These are phyloP conservation scores for Sceloporus tristichus DNA, from an alignment of 2,113 vertebrate genomes.

Conservation along the genomic window DNA sequence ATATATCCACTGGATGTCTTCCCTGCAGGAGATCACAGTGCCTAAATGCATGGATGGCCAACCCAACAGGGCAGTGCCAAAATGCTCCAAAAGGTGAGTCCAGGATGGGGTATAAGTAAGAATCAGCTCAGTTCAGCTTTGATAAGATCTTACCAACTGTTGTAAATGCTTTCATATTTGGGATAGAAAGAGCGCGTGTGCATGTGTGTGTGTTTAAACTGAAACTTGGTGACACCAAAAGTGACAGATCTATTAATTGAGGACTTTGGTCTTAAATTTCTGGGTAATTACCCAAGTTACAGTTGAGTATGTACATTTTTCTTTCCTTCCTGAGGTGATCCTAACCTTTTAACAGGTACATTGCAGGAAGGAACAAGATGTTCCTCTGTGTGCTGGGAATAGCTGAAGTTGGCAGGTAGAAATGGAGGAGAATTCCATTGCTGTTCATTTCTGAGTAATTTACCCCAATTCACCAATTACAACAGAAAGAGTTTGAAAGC, in stretches of 20 bases:
- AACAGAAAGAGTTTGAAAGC: no score
- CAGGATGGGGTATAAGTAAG: neutral
- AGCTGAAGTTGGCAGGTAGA: neutral
- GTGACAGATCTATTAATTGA: neutral
- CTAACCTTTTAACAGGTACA: no score
- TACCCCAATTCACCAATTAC: no score
- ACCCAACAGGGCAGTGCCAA: constrained; percentile 84
- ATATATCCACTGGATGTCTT: neutral
- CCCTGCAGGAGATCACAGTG: constrained; percentile 78
- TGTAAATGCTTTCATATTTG: neutral
- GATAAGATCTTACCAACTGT: no score
- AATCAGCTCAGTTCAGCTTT: neutral
- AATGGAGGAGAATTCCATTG: no score
- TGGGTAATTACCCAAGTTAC: neutral
- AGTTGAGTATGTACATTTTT: neutral
- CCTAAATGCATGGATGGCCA: constrained; percentile 82
- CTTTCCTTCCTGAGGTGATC: neutral
- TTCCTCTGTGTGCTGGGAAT: neutral
- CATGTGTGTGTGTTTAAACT: no score
- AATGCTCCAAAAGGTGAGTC: constrained; percentile 80
- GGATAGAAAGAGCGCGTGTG: neutral
- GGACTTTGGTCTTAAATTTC: neutral
- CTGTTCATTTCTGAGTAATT: no score
- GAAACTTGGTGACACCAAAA: neutral
- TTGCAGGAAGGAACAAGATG: no score